Evolutionary conservation across 2,797 vertebrate genomes (phyloP), one percentile per base, ranked within the genome.

Genomic region (Molossus alvarezi): DNA sequence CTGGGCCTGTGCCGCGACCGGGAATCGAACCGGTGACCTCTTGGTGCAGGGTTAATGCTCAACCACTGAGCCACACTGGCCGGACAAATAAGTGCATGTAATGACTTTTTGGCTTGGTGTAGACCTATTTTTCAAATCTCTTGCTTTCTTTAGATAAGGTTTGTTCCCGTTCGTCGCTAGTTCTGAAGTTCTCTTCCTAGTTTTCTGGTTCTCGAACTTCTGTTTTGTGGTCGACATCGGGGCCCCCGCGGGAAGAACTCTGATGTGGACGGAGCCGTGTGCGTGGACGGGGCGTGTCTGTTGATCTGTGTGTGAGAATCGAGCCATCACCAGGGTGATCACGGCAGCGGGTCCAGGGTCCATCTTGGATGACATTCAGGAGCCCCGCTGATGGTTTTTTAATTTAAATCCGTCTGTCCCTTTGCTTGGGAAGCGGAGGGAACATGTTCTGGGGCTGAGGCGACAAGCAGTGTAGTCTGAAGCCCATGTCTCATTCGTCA

Each of bases 361-460:
- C 17, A 37, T 53, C 25, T 58, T 75, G 15, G 41, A 20, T 53
- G 29, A 93, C 25, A 20, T 81, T 91, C 51, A 86, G 29, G 5
- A 79, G 4, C 23, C 5, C 15, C 6, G 33, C 21, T 33, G 64
- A 72, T 60, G 21, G 15, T 62, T 33, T 29, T 64, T 48, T 65
- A 65, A 67, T 71, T 89, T 58, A 14, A 69, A 53, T 37, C 12
- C 21, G 9, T 23, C 62, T 45, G 23, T 79, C 84, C 79, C 1
- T 71, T 23, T 80, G 25, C 62, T 62, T 69, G 73, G 37, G 10
- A 92, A 64, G 71, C 8, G 20, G 3, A n/a, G 21, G 27, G 90
- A 87, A 73, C 29, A 57, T 51, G 90, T 73, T 95, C 37, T 71
- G 88, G 65, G 27, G 80, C 33, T 20, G 45, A 89, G 65, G 27